Base-by-base conservation (phyloP, 1,140 invertebrate genomes). In the Temnothorax nylanderi region DNA sequence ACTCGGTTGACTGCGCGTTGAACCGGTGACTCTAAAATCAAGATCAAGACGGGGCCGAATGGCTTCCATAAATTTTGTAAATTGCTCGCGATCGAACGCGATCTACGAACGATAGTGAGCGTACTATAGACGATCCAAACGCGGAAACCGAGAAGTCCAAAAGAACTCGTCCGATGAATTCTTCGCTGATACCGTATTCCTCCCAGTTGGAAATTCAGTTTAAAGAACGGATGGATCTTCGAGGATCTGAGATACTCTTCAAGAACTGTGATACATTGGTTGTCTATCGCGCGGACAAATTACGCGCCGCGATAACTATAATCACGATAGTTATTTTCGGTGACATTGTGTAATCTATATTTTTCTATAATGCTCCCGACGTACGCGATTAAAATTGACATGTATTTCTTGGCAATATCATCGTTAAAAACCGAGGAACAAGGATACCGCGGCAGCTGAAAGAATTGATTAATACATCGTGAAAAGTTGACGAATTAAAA, bases 11-110 rank as follows among this genome's bases (percentile, higher is more conserved):
- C 81, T 60, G 60, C 67, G 81, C 11, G 77, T 75, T 37, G 80
- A 60, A 32, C 41, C 69, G 44, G 69, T 49, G 69, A 32, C 56
- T 49, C 56, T 60, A 84, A 84, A 82, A 84, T 71, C 65, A 81
- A 81, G 78, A 84, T 84, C 80, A 37, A 84, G 54, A 74, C 54
- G 37, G 13, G 41, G 11, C 47, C 0, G 64, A 44, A 49, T 60
- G 82, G 77, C 64, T 62, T 67, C 72, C 80, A 60, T 82, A 82
- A 85, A 82, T 85, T 85, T 67, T 84, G 21, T 56, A 62, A 65
- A 51, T 54, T 64, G 26, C 6, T 32, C 64, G 49, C 37, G 41
- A 47, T 47, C 80, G 41, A 47, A 34, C 54, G 41, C 51, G 34
- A 26, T 4, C 13, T n/a, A 10, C 13, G 32, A 41, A 54, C 10